Evolutionary conservation across 1,140 invertebrate genomes (phyloP), one percentile per base, ranked within the genome.

Genomic region (Pseudomyrmex gracilis): DNA sequence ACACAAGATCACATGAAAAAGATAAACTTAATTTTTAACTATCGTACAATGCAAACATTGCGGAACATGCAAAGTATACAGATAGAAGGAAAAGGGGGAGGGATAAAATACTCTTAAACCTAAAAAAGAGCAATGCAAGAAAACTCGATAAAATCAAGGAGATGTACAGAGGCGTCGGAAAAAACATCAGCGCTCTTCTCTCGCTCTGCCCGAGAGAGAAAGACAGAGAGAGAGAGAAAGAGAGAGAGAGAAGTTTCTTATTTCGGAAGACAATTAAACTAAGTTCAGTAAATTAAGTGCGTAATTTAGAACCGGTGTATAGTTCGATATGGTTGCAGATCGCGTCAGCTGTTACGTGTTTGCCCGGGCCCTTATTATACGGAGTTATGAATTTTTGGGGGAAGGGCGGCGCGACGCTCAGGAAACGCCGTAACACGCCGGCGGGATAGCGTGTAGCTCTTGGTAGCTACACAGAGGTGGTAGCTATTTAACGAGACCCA

Each of bases 381-480:
- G 17, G 70, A 64, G 60, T 86, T 77, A 78, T 84, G 85, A 84
- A 87, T 87, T 87, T 87, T 87, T 87, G 51, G 86, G 51, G 51
- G 86, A 45, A 20, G 66, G 78, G 60, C 8, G 51, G 57, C 53
- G 49, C 17, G 20, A 51, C 47, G 10, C 58, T 49, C 22, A 68
- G 57, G 57, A 67, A 66, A 66, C 53, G 67, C 61, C 53, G 67
- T 51, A 24, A 20, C 20, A 67, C 49, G 20, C 45, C 49, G 58
- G 51, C 66, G 73, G 53, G 70, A 66, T 68, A 60, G 58, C 24
- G 15, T 70, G 34, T 51, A 34, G 34, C 34, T 34, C 34, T 34
- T 53, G 17, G 64, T 22, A 51, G 49, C 9, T 57, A 34, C 64
- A 57, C 7, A 17, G 34, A 17, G 57, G 66, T 47, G 74, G 55